Conservation (phyloP, 35 echinoderm and acorn worm genomes). For the Apostichopus parvimensis region DNA sequence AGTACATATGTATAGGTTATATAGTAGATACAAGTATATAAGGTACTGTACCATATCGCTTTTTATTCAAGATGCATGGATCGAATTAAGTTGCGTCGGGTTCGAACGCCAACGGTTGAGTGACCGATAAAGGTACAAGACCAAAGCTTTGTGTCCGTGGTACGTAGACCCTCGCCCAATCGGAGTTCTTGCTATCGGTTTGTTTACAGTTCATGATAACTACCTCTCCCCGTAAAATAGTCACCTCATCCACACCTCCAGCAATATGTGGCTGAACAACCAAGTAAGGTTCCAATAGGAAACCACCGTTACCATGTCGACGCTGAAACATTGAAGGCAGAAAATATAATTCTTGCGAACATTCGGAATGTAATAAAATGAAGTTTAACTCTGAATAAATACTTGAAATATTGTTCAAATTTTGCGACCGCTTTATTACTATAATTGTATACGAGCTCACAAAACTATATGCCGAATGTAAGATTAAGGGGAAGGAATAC, state of each 20-base stretch:
- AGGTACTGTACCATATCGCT: too few species aligned
- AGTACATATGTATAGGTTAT: too few species aligned
- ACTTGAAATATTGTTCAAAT: too few species aligned
- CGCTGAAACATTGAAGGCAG: not conserved
- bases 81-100: not conserved
- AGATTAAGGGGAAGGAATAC: too few species aligned
- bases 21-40: too few species aligned
- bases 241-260: slow-evolving; percentile 29
- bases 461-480: too few species aligned
- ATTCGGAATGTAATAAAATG: too few species aligned
- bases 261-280: slow-evolving; percentile 9
- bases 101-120: slow-evolving; percentile 22
- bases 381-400: too few species aligned
- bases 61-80: too few species aligned
- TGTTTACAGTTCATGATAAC: slow-evolving; percentile 32
- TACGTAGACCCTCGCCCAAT: slow-evolving; percentile 64
- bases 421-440: too few species aligned
- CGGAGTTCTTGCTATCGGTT: not conserved
- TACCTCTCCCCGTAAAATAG: slow-evolving; percentile 38
- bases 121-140: slow-evolving; percentile 17
- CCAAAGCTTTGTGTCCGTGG: slow-evolving; percentile 52
- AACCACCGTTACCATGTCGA: not conserved
- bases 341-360: too few species aligned
- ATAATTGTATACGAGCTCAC: too few species aligned
- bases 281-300: slow-evolving; percentile 25